Conservation (phyloP, 64 coral and sea anemone species). For the Montipora sp. region DNA sequence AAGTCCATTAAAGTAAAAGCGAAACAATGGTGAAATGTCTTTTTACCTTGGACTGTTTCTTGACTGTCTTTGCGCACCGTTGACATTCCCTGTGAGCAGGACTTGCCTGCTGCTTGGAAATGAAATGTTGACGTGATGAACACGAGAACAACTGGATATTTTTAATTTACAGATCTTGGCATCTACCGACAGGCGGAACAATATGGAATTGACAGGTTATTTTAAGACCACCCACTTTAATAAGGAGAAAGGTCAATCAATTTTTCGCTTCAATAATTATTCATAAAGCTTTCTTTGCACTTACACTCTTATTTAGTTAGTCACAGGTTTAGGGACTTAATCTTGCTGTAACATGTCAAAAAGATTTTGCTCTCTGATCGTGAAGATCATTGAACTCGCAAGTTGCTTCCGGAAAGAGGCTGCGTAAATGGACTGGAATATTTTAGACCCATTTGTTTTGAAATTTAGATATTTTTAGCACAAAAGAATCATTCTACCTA, state of each 20-base stretch:
- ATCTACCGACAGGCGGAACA: neutral
- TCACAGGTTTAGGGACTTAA: neutral
- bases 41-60: neutral
- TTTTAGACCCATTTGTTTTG: neutral
- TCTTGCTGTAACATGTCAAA: neutral
- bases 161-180: slow-evolving; percentile 5
- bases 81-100: neutral
- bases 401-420: too few relatives aligned
- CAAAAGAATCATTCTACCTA: too few relatives aligned
- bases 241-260: neutral
- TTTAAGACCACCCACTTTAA: neutral
- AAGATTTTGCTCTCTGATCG: neutral
- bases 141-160: neutral
- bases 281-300: neutral
- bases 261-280: neutral
- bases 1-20: neutral
- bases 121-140: neutral
- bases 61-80: neutral
- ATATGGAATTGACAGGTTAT: neutral
- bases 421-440: neutral
- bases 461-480: too few relatives aligned
- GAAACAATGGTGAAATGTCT: neutral
- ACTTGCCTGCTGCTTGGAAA: neutral
- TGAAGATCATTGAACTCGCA: neutral
- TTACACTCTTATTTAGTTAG: neutral